Evolutionary conservation across 2,113 vertebrate species (phyloP).

Genomic region (Mastomys natalensis): DNA sequence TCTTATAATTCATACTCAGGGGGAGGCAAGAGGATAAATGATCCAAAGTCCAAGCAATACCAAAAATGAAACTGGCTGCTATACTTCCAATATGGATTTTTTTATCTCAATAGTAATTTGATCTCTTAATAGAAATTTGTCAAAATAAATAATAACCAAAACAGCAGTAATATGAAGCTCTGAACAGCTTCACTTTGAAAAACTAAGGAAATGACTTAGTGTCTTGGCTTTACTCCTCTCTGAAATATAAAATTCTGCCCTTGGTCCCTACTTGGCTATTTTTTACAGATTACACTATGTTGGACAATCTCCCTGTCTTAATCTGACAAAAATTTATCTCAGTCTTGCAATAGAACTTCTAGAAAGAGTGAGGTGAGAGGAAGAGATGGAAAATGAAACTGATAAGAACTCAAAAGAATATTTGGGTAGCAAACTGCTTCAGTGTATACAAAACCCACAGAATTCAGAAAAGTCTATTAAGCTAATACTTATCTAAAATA

Average conservation of each 20-base stretch:
- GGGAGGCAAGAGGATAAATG: not conserved
- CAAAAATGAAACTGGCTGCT: not conserved
- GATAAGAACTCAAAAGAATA: slow-evolving; percentile 70
- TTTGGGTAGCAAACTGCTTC: slow-evolving; percentile 59
- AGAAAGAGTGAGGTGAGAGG: slow-evolving; percentile 28
- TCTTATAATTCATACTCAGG: slow-evolving; percentile 25
- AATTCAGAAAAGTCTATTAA: slow-evolving; percentile 60
- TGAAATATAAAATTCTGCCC: slow-evolving; percentile 2
- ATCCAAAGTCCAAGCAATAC: not conserved
- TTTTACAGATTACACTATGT: not conserved
- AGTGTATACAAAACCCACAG: slow-evolving; percentile 39
- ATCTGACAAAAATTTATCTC: slow-evolving; percentile 14
- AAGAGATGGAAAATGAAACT: not conserved
- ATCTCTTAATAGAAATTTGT: not conserved
- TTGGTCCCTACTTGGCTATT: not conserved
- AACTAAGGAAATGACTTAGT: not conserved
- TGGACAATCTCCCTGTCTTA: not conserved
- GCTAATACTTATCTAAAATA: slow-evolving; percentile 65
- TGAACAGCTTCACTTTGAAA: slow-evolving; percentile 16
- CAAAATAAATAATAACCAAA: slow-evolving; percentile 41
- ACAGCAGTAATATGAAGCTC: not conserved
- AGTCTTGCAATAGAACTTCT: slow-evolving; percentile 38
- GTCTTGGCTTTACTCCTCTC: not conserved
- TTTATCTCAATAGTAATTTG: not conserved
- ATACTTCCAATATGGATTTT: not conserved